These are phyloP conservation scores for Zaprionus bogoriensis DNA, from an alignment of 2,888 invertebrate genomes.

Conservation along the genomic window DNA sequence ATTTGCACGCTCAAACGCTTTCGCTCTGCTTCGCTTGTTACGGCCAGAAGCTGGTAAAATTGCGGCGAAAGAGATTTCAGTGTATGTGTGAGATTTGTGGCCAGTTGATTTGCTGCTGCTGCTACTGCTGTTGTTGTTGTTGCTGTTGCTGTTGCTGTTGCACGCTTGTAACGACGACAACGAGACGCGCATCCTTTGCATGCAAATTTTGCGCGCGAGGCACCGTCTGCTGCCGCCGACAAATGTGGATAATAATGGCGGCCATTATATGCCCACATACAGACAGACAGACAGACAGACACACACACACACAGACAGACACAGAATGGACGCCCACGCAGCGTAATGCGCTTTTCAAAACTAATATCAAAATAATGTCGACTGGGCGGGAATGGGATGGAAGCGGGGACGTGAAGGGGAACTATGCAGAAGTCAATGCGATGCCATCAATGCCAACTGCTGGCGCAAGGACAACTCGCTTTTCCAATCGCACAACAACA, in stretches of 20 bases:
- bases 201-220: slow-evolving; percentile 16
- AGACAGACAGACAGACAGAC: background rate
- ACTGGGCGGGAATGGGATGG: background rate
- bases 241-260: slow-evolving; percentile 47
- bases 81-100: slow-evolving; percentile 1
- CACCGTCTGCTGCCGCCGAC: background rate
- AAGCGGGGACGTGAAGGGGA: background rate
- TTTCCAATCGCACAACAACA: background rate
- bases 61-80: slow-evolving; percentile 9
- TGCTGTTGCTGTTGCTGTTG: no score
- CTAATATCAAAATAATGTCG: slow-evolving; percentile 52
- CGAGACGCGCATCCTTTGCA: slow-evolving; percentile 12
- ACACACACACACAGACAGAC: background rate
- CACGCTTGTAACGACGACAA: slow-evolving; percentile 13
- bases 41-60: slow-evolving; percentile 12
- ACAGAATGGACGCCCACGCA: background rate
- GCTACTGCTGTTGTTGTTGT: no score
- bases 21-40: no score
- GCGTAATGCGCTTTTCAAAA: slow-evolving; percentile 63
- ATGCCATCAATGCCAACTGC: slow-evolving; percentile 37
- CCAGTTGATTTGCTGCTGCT: background rate
- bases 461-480: slow-evolving; percentile 22
- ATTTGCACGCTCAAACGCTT: no score
- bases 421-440: slow-evolving; percentile 12
- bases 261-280: slow-evolving; percentile 35